Evolutionary conservation across 2,888 invertebrate genomes (phyloP), one percentile per base, ranked within the genome.

Genomic region (Linyphia triangularis): DNA sequence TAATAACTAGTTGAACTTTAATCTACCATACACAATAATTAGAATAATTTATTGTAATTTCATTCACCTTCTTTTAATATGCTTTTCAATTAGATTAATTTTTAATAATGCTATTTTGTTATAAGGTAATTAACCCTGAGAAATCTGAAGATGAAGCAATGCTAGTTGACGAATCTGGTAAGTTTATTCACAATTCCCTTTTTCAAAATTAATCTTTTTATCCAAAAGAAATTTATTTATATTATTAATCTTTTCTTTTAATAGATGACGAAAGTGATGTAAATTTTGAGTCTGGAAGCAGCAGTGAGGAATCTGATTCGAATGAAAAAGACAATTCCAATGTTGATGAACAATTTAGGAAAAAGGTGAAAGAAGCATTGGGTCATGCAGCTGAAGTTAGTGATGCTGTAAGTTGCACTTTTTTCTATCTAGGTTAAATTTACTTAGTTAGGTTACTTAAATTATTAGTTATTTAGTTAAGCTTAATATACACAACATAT

Each of bases 381-480:
- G 90, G 90, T 40, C 30, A 75, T 51, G 90, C 90, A 22, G 90
- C 84, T 57, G 89, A 90, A 40, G 70, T 61, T 51, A 82, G 86
- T 67, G 88, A 90, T 79, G 89, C 43, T 4, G 86, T 86, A 78
- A 59, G 77, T 77, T 69, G 7, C n/a, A n/a, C n/a, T n/a, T n/a
- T 51, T 51, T 51, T 51, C 5, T 33, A 33, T 33, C 33, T n/a
- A n/a, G n/a, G n/a, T n/a, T n/a, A n/a, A n/a, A n/a, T n/a, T n/a
- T n/a, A n/a, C n/a, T 40, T 40, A 9, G 6, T 9, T 40, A 40
- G 13, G 13, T 40, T 40, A 9, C 13, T 40, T 40, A 9, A 9
- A 9, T 10, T 40, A 40, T 9, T 6, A 40, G 13, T 40, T 10
- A 40, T 40, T 40, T 40, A 40, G 6, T 9, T 40, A 40, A 10